Conservation (phyloP, 92 coral and sea anemone genomes). For the Epizoanthus stellaris region DNA sequence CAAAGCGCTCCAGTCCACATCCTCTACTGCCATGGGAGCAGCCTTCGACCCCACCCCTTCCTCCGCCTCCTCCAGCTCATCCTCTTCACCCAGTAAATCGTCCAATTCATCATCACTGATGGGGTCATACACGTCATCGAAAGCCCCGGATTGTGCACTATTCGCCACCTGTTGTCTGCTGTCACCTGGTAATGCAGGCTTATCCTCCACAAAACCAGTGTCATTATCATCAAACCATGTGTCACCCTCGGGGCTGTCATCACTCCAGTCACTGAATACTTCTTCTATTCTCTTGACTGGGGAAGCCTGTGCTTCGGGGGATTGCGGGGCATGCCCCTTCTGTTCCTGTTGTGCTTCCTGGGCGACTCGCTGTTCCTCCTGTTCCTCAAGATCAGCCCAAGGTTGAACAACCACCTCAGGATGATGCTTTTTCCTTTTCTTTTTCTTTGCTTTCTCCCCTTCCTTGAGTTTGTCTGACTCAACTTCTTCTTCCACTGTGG, state of each 20-base stretch:
- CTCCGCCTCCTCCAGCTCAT: conserved; percentile 65
- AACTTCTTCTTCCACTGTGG: conserved; percentile 27
- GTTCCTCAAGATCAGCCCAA: conserved; percentile 90
- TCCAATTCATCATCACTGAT: conserved; percentile 99
- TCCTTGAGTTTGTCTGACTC: conserved; percentile 58
- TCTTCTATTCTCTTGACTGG: conserved; percentile 60
- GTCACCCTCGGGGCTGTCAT: conserved; percentile 89
- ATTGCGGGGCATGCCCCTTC: neutral
- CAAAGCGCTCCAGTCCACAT: conserved; percentile 97
- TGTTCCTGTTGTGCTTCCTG: conserved; percentile 30
- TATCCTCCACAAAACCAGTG: conserved; percentile 59
- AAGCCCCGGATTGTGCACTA: conserved; percentile 61
- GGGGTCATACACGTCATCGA: conserved; percentile 98
- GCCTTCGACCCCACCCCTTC: conserved; percentile 37
- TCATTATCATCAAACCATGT: conserved; percentile 78
- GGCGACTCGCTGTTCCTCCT: conserved; percentile 35
- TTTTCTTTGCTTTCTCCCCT: conserved; percentile 83
- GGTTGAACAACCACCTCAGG: conserved; percentile 89
- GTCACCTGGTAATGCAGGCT: conserved; percentile 54
- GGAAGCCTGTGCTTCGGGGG: conserved; percentile 31
- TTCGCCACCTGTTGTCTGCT: neutral
- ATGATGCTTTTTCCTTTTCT: conserved; percentile 86
- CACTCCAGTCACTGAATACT: conserved; percentile 99
- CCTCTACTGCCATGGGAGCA: conserved; percentile 84
- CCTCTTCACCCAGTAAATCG: conserved; percentile 91